phyloP scores from a whole-genome alignment of 2,113 vertebrate species.

The Grus americana region DNA sequence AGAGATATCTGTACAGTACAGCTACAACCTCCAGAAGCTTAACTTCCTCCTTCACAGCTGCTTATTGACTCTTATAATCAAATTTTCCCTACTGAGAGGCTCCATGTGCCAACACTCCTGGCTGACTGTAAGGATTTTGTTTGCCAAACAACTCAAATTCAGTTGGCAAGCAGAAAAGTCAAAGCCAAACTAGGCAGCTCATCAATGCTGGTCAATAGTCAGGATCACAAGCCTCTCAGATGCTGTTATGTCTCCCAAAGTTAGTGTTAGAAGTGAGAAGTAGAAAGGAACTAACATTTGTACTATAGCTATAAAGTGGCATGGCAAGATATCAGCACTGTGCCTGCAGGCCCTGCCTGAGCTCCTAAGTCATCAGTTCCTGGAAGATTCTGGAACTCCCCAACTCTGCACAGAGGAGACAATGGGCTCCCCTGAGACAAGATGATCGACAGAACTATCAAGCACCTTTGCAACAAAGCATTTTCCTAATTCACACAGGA shows the following conservation, averaged over 20 bases:
- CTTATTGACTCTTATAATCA: neutral
- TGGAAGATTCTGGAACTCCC: neutral
- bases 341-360: neutral
- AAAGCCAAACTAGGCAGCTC: neutral
- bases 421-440: neutral
- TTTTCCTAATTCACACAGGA: neutral
- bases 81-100: neutral
- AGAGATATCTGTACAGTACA: neutral
- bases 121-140: neutral
- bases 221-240: neutral
- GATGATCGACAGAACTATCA: neutral
- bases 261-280: neutral
- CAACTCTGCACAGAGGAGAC: neutral
- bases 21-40: neutral
- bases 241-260: neutral
- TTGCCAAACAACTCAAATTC: neutral
- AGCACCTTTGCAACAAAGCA: neutral
- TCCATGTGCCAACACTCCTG: neutral
- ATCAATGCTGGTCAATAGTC: neutral
- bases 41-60: neutral
- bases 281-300: neutral
- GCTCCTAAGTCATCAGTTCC: neutral
- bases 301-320: neutral
- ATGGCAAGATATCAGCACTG: neutral
- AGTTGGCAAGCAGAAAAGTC: neutral